Evolutionary conservation across 2,113 vertebrate species (phyloP), one percentile per base, ranked within the genome.

Genomic region (Myrmecobius fasciatus): DNA sequence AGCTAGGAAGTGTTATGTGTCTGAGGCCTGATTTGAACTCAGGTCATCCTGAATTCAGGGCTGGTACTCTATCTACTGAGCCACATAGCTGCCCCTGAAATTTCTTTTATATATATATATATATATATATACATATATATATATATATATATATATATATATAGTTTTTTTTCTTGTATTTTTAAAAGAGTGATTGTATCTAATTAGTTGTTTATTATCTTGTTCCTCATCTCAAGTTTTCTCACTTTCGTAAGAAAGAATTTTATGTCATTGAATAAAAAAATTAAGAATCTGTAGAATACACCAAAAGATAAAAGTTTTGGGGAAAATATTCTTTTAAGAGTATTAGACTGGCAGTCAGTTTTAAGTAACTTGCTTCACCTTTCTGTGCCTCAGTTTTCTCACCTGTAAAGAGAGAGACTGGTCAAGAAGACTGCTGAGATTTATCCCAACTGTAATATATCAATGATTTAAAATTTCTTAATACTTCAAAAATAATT

Each of bases 301-400:
- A 26, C 88, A 26, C 17, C 91, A 11, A 94, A 96, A 97, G 75
- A 94, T n/a, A 17, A 92, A 91, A 96, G 26, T n/a, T 22, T 83
- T 83, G 67, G 67, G 67, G 2, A 67, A 75, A 83, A 83, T 83
- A 83, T 43, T 20, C 17, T 24, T 43, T 24, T 83, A 83, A 83
- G n/a, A 24, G 5, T 83, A 83, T 83, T 83, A 12, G n/a, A 7
- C 7, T 43, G 67, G 20, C 20, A 83, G 7, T 43, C 7, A 83
- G 67, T 43, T 43, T n/a, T 83, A 83, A 83, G 6, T 83, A 75
- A 20, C 5, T 83, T 67, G 31, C 11, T 83, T 83, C 7, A 83
- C n/a, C 17, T 83, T 83, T 75, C 67, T 22, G 1, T 75, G 36
- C 36, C 36, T 75, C 67, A 75, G 67, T 75, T 75, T n/a, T 43